These are phyloP conservation scores for Ceraclea dissimilis DNA, from an alignment of 2,888 invertebrate species.

Conservation along the genomic window DNA sequence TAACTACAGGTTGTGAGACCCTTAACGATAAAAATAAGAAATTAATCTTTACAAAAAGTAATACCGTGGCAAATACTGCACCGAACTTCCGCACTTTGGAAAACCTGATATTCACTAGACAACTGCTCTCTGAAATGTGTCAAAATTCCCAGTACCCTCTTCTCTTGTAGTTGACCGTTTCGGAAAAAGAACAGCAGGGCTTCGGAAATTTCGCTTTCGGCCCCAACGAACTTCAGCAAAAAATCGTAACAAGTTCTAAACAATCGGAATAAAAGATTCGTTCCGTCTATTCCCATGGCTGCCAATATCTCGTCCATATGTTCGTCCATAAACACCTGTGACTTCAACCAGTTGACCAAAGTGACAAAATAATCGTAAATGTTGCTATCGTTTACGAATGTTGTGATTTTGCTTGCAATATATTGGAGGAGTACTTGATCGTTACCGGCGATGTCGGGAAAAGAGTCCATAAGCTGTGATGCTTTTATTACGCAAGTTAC, in stretches of 20 bases:
- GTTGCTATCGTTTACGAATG: constrained; percentile 3
- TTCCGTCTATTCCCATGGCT: constrained; percentile 36
- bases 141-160: constrained; percentile 37
- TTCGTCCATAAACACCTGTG: constrained; percentile 37
- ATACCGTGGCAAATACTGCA: constrained; percentile 32
- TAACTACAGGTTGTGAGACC: too few species aligned
- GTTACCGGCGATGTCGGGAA: constrained; percentile 22
- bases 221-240: constrained; percentile 35
- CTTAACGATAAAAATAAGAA: too few species aligned
- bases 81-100: constrained; percentile 34
- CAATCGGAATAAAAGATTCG: constrained; percentile 40
- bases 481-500: constrained; percentile 3
- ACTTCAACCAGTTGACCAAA: constrained; percentile 37
- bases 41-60: constrained; percentile 11
- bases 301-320: constrained; percentile 38
- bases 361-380: constrained; percentile 34
- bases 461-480: constrained; percentile 7
- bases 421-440: constrained; percentile 31
- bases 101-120: constrained; percentile 32
- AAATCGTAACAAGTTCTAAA: constrained; percentile 43
- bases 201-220: constrained; percentile 37
- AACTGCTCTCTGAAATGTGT: constrained; percentile 35
- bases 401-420: constrained; percentile 7
- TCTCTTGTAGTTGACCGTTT: constrained; percentile 38
- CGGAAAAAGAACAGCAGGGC: constrained; percentile 43